These are phyloP conservation scores for Aptenodytes forsteri DNA, from an alignment of 2,113 vertebrate genomes.

Conservation along the genomic window DNA sequence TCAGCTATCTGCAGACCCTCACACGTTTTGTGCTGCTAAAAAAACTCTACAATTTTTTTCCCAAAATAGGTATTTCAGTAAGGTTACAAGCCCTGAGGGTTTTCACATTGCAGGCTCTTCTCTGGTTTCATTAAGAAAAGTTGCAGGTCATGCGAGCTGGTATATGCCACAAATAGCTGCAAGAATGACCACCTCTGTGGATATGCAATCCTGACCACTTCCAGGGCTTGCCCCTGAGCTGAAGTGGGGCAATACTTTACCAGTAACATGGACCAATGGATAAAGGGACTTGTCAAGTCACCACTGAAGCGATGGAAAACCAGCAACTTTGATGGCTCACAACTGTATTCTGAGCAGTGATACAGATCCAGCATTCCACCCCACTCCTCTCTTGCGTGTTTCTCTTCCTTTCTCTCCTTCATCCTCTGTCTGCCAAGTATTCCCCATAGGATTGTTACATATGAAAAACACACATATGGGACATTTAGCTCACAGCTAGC, in stretches of 20 bases:
- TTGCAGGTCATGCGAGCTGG: neutral
- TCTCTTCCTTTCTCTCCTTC: neutral
- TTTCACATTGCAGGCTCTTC: neutral
- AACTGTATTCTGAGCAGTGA: too few relatives aligned
- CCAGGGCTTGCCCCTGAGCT: neutral
- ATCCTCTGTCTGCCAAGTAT: neutral
- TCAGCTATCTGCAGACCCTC: neutral
- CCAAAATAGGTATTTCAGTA: conserved; percentile 5
- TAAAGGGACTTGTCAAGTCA: neutral
- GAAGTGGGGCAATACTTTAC: neutral
- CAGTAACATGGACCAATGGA: neutral
- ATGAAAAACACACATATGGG: neutral
- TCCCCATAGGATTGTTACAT: neutral
- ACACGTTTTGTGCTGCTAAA: neutral
- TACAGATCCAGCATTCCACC: neutral
- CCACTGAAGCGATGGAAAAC: neutral
- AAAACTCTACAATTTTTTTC: neutral
- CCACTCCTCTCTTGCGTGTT: neutral
- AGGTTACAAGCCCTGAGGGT: neutral
- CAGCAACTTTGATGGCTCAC: accelerated
- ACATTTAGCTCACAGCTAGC: neutral
- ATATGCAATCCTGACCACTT: neutral
- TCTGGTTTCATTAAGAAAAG: conserved; percentile 50
- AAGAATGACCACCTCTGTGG: neutral
- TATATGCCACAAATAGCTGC: neutral